Conservation (phyloP, 2,113 vertebrate species). For the Chascanopsetta lugubris region DNA sequence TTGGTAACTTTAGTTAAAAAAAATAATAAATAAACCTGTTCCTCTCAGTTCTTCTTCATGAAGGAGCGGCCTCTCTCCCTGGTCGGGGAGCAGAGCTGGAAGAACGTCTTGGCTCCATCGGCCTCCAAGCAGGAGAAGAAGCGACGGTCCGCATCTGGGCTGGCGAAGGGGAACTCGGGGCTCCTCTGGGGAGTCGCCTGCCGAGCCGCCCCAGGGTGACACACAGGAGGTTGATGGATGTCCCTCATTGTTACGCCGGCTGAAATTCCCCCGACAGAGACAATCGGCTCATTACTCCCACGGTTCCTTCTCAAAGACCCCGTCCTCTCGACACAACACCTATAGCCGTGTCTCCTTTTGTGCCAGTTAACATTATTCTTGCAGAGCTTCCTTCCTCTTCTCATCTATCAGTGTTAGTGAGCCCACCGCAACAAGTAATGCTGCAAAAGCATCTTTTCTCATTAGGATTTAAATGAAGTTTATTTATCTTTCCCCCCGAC, state of each 20-base stretch:
- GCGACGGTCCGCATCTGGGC: constrained; percentile 53
- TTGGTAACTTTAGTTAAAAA: background rate
- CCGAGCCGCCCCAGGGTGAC: constrained; percentile 53
- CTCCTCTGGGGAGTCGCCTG: constrained; percentile 63
- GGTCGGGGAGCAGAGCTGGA: constrained; percentile 76
- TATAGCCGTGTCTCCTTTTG: constrained; percentile 2
- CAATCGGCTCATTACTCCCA: constrained; percentile 41
- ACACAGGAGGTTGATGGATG: constrained; percentile 34
- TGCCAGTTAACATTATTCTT: constrained; percentile 15
- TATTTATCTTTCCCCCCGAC: background rate
- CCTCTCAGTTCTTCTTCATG: constrained; percentile 67
- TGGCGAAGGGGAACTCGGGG: constrained; percentile 56
- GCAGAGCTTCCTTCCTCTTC: constrained; percentile 32
- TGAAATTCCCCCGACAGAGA: constrained; percentile 47
- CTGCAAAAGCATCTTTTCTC: background rate
- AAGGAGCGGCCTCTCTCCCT: constrained; percentile 49
- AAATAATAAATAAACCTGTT: background rate
- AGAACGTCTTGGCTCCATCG: constrained; percentile 71
- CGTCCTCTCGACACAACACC: constrained; percentile 26
- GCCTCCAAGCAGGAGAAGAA: constrained; percentile 74
- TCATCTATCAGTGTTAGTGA: constrained; percentile 21
- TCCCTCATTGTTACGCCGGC: constrained; percentile 45
- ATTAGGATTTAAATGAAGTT: background rate
- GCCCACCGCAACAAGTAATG: background rate
- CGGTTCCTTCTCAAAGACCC: constrained; percentile 30